Percentiles rank a stretch among this genome's conserved stretches.
Conservation (phyloP, 2,113 vertebrate genomes). For the Sapajus apella region DNA sequence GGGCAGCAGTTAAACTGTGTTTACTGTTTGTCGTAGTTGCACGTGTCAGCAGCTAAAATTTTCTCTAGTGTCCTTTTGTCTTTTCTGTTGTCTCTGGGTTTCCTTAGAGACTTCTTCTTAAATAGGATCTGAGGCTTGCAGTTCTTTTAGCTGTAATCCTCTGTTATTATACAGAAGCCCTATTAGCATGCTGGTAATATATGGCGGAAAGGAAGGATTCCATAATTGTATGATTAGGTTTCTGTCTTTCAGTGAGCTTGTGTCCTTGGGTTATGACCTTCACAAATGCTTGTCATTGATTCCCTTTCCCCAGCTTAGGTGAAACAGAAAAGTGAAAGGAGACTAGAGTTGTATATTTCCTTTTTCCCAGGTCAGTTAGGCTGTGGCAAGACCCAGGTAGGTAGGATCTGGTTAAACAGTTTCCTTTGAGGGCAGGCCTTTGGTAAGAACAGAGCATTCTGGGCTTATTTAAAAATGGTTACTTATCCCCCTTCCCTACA, state of each 20-base stretch:
- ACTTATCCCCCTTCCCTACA: neutral
- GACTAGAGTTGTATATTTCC: neutral
- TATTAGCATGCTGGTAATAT: too few species aligned
- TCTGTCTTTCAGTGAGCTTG: neutral
- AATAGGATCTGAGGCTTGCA: too few species aligned
- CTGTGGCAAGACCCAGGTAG: neutral
- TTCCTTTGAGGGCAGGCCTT: neutral
- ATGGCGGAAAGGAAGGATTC: too few species aligned
- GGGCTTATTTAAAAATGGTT: neutral
- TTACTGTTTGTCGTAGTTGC: neutral
- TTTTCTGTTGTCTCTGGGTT: neutral
- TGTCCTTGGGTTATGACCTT: neutral
- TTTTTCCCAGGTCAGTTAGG: too few species aligned
- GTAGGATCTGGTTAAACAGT: neutral
- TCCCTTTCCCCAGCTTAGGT: neutral
- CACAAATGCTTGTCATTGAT: neutral
- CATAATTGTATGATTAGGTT: too few species aligned
- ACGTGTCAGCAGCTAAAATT: neutral
- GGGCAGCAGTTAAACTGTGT: neutral
- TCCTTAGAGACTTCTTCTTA: too few species aligned
- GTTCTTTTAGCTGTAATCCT: too few species aligned
- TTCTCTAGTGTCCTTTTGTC: neutral
- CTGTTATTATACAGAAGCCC: too few species aligned
- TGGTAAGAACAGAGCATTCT: neutral
- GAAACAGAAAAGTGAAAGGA: neutral